Evolutionary conservation across 1,140 invertebrate species (phyloP).

Genomic region (Drosophila chauvacae): DNA sequence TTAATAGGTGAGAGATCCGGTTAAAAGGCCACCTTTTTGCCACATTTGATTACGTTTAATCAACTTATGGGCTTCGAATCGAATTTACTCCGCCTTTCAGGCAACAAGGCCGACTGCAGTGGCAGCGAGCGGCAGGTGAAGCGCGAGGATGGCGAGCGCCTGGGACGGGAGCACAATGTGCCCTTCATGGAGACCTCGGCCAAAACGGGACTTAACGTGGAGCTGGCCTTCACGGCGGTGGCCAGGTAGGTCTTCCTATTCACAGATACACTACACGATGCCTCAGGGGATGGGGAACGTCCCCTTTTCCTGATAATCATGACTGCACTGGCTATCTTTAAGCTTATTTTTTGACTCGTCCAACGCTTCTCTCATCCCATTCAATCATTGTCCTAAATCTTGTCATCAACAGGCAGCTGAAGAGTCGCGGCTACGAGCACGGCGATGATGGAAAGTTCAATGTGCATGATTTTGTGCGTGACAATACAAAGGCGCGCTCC

Average conservation of each 20-base stretch:
- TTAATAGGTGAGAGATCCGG: conserved; percentile 89
- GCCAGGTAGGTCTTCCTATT: conserved; percentile 86
- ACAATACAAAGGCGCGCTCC: conserved; percentile 86
- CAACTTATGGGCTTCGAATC: conserved; percentile 44
- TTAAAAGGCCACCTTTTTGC: conserved; percentile 35
- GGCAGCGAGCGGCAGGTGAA: conserved; percentile 90
- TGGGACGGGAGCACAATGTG: conserved; percentile 92
- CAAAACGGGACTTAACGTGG: conserved; percentile 93
- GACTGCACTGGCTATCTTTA: not conserved
- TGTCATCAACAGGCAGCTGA: conserved; percentile 86
- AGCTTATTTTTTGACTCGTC: not conserved
- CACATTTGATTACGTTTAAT: conserved; percentile 51
- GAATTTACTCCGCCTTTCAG: conserved; percentile 84
- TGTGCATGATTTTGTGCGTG: conserved; percentile 89
- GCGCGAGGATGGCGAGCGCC: conserved; percentile 92
- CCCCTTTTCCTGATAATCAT: no score
- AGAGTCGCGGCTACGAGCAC: conserved; percentile 86
- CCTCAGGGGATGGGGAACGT: not conserved
- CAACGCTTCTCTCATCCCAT: not conserved
- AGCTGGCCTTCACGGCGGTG: conserved; percentile 92
- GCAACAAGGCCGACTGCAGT: conserved; percentile 93
- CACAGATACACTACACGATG: not conserved
- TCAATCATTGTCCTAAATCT: conserved; percentile 6
- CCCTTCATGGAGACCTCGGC: conserved; percentile 95
- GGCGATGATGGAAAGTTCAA: conserved; percentile 88